Conservation (phyloP, 2,888 invertebrate genomes). For the Creontiades dilutus region DNA sequence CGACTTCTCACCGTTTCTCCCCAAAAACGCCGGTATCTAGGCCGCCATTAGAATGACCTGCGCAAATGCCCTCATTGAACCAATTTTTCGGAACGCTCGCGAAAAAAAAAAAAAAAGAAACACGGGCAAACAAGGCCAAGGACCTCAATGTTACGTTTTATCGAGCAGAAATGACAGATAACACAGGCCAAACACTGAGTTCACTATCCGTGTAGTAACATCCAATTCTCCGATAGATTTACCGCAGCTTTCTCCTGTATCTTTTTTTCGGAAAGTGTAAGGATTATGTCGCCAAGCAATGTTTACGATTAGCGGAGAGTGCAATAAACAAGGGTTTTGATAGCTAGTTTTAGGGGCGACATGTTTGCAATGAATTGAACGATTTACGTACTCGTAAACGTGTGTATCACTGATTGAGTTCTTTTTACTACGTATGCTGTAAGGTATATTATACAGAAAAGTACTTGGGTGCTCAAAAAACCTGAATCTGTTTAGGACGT, state of each 20-base stretch:
- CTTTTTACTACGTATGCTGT: no score
- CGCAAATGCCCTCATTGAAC: background rate
- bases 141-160: constrained; percentile 31
- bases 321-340: no score
- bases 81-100: background rate
- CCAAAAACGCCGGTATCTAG: background rate
- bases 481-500: no score
- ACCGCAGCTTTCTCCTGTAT: constrained; percentile 33
- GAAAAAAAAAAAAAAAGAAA: background rate
- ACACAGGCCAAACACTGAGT: background rate
- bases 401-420: no score
- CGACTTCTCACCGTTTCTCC: background rate
- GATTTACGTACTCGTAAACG: no score
- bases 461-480: no score
- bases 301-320: no score
- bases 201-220: constrained; percentile 17
- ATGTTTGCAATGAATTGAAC: no score
- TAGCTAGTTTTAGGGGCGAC: no score
- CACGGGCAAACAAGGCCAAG: constrained; percentile 52
- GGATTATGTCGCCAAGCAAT: no score
- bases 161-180: constrained; percentile 41
- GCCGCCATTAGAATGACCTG: background rate
- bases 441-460: no score
- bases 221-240: constrained; percentile 66
- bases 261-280: background rate